Evolutionary conservation across 1,140 invertebrate genomes (phyloP).

Genomic region (Heliconius nattereri): DNA sequence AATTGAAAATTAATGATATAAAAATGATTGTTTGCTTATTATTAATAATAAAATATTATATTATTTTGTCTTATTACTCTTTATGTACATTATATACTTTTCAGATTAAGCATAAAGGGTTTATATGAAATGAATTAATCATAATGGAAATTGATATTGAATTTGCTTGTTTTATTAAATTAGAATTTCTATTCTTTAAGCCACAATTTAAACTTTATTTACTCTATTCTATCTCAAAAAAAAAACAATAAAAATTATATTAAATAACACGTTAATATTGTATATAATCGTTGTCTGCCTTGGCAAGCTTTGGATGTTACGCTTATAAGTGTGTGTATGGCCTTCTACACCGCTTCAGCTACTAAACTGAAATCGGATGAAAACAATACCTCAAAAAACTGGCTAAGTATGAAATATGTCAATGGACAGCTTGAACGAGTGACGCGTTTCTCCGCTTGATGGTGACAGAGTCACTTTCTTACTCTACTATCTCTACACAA

Average conservation of each 20-base stretch:
- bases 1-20: too few relatives aligned
- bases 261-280: not conserved
- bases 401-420: conserved; percentile 30
- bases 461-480: conserved; percentile 51
- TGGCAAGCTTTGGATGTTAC: conserved; percentile 75
- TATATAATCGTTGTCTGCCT: conserved; percentile 63
- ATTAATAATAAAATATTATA: not conserved
- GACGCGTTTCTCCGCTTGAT: conserved; percentile 52
- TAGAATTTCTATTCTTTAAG: not conserved
- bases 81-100: not conserved
- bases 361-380: conserved; percentile 16
- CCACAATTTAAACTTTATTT: not conserved
- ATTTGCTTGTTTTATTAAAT: not conserved
- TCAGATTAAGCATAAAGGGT: not conserved
- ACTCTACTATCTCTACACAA: conserved; percentile 54
- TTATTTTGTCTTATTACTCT: not conserved
- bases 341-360: conserved; percentile 35
- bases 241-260: not conserved
- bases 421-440: conserved; percentile 39
- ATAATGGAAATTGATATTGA: not conserved
- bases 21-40: too few relatives aligned
- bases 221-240: not conserved
- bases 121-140: not conserved
- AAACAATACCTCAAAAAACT: conserved; percentile 14
- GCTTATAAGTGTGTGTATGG: conserved; percentile 41